Evolutionary conservation across 2,888 invertebrate genomes (phyloP), one percentile per base, ranked within the genome.

Genomic region (Hydrotaea cyrtoneurina): DNA sequence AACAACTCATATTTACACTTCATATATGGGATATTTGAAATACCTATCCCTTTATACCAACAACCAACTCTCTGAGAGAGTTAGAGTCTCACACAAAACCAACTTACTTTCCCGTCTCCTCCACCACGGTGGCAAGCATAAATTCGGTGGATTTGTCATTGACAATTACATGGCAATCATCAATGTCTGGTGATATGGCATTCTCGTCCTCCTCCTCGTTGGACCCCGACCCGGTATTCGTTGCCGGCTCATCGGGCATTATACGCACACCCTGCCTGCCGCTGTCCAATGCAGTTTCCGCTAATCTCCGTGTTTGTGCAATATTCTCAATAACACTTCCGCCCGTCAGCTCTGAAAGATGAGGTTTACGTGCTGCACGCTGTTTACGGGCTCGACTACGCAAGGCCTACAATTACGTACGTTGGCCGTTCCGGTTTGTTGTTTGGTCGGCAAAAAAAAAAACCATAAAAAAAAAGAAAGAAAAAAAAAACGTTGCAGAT

Each of bases 101-200:
- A 77, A 95, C 96, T 96, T 94, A 96, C 96, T 94, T 94, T 87
- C 95, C 94, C 75, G 95, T 95, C 93, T 97, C 97, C 91, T 97
- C 97, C 79, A 96, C 95, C 80, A 97, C 97, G 2, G 98, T 97
- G 43, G 97, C 96, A 87, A 98, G 93, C 93, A 98, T 97, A 91
- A 97, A 97, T 90, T 97, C 97, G 0, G 97, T 96, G 87, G 97
- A 97, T 93, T 96, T 97, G 91, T 97, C 97, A 92, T 98, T 97
- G 62, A 96, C 96, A 91, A 97, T 97, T 89, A 97, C 96, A 92
- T 96, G 96, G 89, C 96, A 96, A 85, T 95, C 96, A 79, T 95
- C 95, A 86, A 94, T 91, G 87, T 95, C 95, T 66, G 93, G 94
- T 57, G 94, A 94, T 88, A 94, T 92, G 88, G 94, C 94, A 77